Evolutionary conservation across 2,888 invertebrate genomes (phyloP), one percentile per base, ranked within the genome.

Genomic region (Rugalucina vietnamica): DNA sequence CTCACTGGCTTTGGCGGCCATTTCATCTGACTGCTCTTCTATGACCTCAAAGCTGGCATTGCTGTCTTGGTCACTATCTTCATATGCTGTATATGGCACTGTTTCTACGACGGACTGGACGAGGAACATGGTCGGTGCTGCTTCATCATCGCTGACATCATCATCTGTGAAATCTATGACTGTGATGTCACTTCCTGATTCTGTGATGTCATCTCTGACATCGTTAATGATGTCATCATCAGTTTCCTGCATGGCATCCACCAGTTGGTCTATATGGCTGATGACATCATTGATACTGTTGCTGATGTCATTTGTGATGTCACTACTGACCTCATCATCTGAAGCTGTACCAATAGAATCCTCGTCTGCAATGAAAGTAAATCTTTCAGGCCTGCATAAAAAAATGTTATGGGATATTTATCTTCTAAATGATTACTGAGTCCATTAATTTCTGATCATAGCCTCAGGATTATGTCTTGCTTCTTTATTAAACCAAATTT

Each of bases 171-270:
- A 77, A 21, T 77, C 79, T 12, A 90, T 39, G 27, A 90, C 39
- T 37, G 81, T 79, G 14, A 90, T 86, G 76, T 90, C 90, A 76
- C 84, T 88, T 50, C 79, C 87, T 43, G 80, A 57, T 27, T 87
- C 88, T 36, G 70, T 50, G 5, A 32, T 70, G 49, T 32, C 65
- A 49, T 43, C 65, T n/a, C 32, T 50, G 18, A 27, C 29, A 21
- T 37, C 39, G 39, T 14, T 39, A 24, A 3, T 65, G 60, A 24
- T 65, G 39, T 57, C 24, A 27, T 60, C 27, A 8, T n/a, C 49
- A 39, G 24, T 29, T n/a, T 72, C 72, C 18, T 72, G 24, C 24
- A 43, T 14, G 12, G 39, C 43, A 39, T 72, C 39, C n/a, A 72
- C 32, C 12, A 72, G 21, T 34, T 65, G 34, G 21, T 65, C 65